Base-by-base conservation (phyloP, 1,140 invertebrate genomes). In the Anastrepha ludens region DNA sequence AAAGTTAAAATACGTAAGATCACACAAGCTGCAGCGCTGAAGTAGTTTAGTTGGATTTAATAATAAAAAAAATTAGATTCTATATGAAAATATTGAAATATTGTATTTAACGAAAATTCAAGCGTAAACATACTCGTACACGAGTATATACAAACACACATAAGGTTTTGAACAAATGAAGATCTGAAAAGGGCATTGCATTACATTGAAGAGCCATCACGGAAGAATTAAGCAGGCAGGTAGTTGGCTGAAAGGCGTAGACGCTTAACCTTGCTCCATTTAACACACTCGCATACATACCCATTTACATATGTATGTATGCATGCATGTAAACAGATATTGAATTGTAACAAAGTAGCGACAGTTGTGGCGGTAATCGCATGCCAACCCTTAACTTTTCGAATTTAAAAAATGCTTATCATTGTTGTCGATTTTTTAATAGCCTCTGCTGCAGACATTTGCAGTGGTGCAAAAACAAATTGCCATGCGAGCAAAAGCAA, bases 151-250 rank as follows among this genome's bases (percentile, higher is more conserved):
- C 7, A 74, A 55, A 55, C 11, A 70, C 2, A 70, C 67, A 44
- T 8, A 70, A 70, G 15, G 7, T 41, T 74, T 74, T 74, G n/a
- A 74, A 74, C 29, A 15, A 74, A 74, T 47, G 67, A 74, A 74
- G 39, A 74, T 74, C 67, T 44, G 6, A 39, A 20, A 39, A 13
- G 64, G 3, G 39, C 64, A 67, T 67, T 67, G 64, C 64, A 67
- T 67, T 67, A 2, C 64, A 39, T 67, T 67, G 64, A 41, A 9
- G 64, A 13, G 29, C 29, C 29, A 29, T 29, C 29, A 29, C 29
- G 60, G n/a, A 62, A 62, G 60, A 62, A 15, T 4, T 62, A 17
- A 15, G 47, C 55, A 20, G 44, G 17, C 41, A 74, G 41, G 67
- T 41, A 74, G 67, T 13, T n/a, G 39, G 39, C 39, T 15, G 17